Base-by-base conservation (phyloP, 2,888 invertebrate genomes). In the Temnothorax unifasciatus region DNA sequence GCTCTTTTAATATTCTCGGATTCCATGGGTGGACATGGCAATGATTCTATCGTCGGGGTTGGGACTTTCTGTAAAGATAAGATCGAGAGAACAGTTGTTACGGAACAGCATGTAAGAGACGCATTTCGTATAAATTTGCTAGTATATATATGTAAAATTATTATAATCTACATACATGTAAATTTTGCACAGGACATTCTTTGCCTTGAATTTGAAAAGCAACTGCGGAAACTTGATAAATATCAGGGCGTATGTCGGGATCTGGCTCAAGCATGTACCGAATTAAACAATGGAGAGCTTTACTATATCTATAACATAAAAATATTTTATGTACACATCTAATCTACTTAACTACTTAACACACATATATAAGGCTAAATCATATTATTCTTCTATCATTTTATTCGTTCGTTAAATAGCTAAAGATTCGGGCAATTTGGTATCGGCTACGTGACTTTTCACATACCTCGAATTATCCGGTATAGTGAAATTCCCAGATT, bases 401-500 rank as follows among this genome's bases (percentile, higher is more conserved):
- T 76, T 13, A 50, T 64, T 54, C 8, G 13, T 52, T 77, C 2
- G 13, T 25, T 66, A 76, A 64, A 13, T 25, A 13, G 8, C 18
- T 52, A 21, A 76, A 13, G 50, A 29, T 41, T 15, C 0, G 18
- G 1, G 0, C 15, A 29, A 57, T 29, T 41, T 68, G 25, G 25
- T 15, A 0, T 41, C n/a, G 29, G 9, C 3, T 44, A 5, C 11
- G 5, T 44, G 15, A 44, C 0, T 41, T 47, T 25, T 69, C 29
- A 91, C 88, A 69, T 96, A 98, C 95, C 96, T 96, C 29, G 97
- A 97, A 95, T 96, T 96, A 94, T 98, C 97, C 77, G 98, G 98
- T 95, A 98, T 97, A 89, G 96, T 96, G 94, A 98, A 98, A 93
- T 97, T 97, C 75, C 98, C 98, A 94, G 97, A 98, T 95, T 98